These are phyloP conservation scores for Scaptomyza reducta DNA, from an alignment of 2,888 invertebrate species.

Conservation along the genomic window DNA sequence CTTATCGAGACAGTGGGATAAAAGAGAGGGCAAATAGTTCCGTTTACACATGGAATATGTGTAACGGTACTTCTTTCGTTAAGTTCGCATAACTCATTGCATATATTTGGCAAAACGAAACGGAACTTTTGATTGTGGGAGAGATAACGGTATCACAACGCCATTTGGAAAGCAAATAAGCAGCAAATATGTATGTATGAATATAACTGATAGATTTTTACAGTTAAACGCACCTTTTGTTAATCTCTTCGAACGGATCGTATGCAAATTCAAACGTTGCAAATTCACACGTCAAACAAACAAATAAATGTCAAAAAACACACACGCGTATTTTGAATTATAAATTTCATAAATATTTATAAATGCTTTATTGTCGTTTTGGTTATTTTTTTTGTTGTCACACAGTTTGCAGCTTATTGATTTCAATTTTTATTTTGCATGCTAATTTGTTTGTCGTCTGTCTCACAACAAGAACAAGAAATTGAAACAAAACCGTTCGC, in stretches of 20 bases:
- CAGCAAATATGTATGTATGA: not conserved
- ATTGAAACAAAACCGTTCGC: conserved; percentile 13
- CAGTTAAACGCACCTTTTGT: conserved; percentile 42
- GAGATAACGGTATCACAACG: conserved; percentile 28
- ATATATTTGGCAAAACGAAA: not conserved
- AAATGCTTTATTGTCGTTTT: conserved; percentile 18
- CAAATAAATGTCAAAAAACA: conserved; percentile 1
- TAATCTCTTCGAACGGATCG: conserved; percentile 10
- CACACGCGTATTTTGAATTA: conserved; percentile 29
- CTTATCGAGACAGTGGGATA: conserved; percentile 33
- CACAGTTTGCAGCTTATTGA: conserved; percentile 31
- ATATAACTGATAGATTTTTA: conserved; percentile 2
- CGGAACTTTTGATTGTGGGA: not conserved
- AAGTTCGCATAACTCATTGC: not conserved
- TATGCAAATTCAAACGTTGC: conserved; percentile 30
- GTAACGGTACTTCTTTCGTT: conserved; percentile 48
- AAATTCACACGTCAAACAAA: conserved; percentile 7
- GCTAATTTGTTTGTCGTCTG: conserved; percentile 28
- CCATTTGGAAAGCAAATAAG: conserved; percentile 24
- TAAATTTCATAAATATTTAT: conserved; percentile 33
- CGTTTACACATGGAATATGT: conserved; percentile 42
- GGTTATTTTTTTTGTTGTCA: conserved; percentile 18
- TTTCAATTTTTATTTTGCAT: conserved; percentile 21
- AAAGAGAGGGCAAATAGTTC: conserved; percentile 17
- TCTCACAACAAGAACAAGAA: not conserved